A percentile compares a stretch with the other conserved stretches of the same genome.
Conservation (phyloP, 2,888 invertebrate genomes). For the Graphium colonna region DNA sequence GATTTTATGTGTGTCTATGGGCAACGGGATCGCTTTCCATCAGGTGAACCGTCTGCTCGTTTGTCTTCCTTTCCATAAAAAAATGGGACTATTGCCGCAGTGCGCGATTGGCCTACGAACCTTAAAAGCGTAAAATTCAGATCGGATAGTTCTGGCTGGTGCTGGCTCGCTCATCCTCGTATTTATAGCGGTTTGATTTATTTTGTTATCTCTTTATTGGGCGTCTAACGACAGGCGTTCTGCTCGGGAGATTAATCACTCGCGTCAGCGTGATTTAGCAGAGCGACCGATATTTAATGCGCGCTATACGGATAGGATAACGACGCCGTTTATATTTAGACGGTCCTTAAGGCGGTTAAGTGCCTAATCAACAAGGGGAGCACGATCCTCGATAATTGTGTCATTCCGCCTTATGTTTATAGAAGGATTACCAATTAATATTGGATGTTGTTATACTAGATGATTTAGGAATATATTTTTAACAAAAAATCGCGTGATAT, state of each 20-base stretch:
- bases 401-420: conserved; percentile 4
- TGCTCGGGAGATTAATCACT: conserved; percentile 75
- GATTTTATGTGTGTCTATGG: no score
- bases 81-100: no score
- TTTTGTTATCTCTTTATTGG: conserved; percentile 79
- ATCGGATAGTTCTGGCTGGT: no score
- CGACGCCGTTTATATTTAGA: conserved; percentile 70
- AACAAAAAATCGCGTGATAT: not conserved
- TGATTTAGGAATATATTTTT: not conserved
- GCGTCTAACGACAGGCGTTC: conserved; percentile 76
- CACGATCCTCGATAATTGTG: conserved; percentile 14
- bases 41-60: no score
- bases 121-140: conserved; percentile 70
- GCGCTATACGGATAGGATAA: conserved; percentile 70
- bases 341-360: conserved; percentile 55
- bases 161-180: conserved; percentile 72
- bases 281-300: conserved; percentile 77
- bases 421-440: conserved; percentile 7
- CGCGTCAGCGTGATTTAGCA: conserved; percentile 77
- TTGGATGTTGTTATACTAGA: not conserved
- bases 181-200: conserved; percentile 78
- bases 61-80: no score
- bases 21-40: no score
- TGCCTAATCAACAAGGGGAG: conserved; percentile 49
- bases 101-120: no score